These are phyloP conservation scores for Drosophila demipolita DNA, from an alignment of 2,888 invertebrate species.

Conservation along the genomic window DNA sequence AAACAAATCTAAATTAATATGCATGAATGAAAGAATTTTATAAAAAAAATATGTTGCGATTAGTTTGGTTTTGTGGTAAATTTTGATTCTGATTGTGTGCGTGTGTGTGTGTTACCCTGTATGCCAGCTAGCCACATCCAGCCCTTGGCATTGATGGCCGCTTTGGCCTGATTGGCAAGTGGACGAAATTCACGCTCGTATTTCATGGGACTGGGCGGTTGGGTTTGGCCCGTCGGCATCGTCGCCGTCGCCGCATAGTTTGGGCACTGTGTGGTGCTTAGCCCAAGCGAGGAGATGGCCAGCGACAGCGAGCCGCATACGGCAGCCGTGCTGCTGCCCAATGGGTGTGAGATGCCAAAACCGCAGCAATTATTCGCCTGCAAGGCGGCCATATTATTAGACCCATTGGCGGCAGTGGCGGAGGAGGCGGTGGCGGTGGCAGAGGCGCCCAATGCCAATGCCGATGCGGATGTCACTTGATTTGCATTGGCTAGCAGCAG, in stretches of 20 bases:
- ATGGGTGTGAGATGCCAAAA: conserved; percentile 66
- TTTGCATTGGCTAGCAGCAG: conserved; percentile 62
- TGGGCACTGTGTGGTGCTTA: conserved; percentile 69
- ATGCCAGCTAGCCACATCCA: conserved; percentile 95
- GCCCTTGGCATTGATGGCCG: conserved; percentile 89
- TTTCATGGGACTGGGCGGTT: conserved; percentile 85
- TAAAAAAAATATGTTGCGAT: background rate
- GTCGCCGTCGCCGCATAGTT: conserved; percentile 63
- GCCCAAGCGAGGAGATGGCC: conserved; percentile 82
- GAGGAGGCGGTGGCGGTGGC: background rate
- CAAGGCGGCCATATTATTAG: conserved; percentile 31
- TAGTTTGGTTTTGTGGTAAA: background rate
- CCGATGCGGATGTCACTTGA: conserved; percentile 41
- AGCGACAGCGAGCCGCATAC: conserved; percentile 83
- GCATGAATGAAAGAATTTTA: background rate
- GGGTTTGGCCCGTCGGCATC: conserved; percentile 60
- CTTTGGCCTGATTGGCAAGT: conserved; percentile 87
- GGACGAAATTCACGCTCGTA: conserved; percentile 87
- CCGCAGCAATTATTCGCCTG: conserved; percentile 63
- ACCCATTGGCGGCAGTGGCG: conserved; percentile 3
- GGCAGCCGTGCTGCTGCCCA: conserved; percentile 82
- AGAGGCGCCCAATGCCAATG: conserved; percentile 21
- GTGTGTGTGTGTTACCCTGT: conserved; percentile 85
- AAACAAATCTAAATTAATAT: background rate
- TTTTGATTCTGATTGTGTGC: background rate